These are phyloP conservation scores for Drosophila rufa DNA, from an alignment of 1,140 invertebrate species.

Conservation along the genomic window DNA sequence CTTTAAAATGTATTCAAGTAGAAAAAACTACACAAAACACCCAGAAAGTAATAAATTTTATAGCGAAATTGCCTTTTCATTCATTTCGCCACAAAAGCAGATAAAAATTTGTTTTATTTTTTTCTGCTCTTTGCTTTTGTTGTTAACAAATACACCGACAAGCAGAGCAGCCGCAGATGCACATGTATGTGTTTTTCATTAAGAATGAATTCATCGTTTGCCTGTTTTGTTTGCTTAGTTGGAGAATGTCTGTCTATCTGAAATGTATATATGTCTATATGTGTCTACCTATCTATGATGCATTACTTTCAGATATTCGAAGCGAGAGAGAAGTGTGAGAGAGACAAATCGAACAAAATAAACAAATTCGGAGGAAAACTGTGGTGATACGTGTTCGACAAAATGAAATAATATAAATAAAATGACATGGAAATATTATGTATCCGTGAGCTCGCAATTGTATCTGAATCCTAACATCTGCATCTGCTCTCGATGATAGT, in stretches of 20 bases:
- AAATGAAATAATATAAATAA: constrained; percentile 21
- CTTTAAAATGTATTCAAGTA: constrained; percentile 47
- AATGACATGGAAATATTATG: constrained; percentile 11
- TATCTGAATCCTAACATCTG: constrained; percentile 25
- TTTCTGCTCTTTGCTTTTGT: constrained; percentile 23
- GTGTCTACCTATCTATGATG: constrained; percentile 32
- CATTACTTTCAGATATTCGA: constrained; percentile 38
- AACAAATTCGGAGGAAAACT: constrained; percentile 26
- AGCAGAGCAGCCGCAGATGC: constrained; percentile 6
- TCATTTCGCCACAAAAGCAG: constrained; percentile 66
- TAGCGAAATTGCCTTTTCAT: constrained; percentile 72
- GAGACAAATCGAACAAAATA: constrained; percentile 15
- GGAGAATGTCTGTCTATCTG: constrained; percentile 33
- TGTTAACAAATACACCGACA: constrained; percentile 37
- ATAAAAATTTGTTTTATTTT: constrained; percentile 60
- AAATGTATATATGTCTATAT: constrained; percentile 8
- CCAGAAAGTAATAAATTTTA: constrained; percentile 72
- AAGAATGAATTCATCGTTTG: constrained; percentile 72
- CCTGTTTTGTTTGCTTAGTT: constrained; percentile 31
- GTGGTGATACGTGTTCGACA: constrained; percentile 5
- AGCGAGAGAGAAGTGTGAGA: not conserved
- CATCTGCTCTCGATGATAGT: constrained; percentile 12
- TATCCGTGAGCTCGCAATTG: constrained; percentile 11
- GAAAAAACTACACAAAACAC: constrained; percentile 32
- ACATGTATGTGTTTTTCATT: constrained; percentile 58